These are phyloP conservation scores for Colistium nudipinnis DNA, from an alignment of 2,113 vertebrate species.

Conservation along the genomic window DNA sequence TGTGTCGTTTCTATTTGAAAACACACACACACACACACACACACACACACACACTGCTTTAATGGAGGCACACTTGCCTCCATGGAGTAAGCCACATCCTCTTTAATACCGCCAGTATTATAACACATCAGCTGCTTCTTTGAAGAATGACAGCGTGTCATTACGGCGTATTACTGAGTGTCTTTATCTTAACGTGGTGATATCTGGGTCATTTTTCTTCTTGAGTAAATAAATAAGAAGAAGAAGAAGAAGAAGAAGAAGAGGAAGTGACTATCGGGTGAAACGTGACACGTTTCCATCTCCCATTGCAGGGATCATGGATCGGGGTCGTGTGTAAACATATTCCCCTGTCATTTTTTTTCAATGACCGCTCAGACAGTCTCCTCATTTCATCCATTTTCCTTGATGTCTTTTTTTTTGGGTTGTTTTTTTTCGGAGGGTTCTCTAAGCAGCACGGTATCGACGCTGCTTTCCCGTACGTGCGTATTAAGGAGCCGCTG, in stretches of 20 bases:
- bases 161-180: constrained; percentile 12
- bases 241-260: too few relatives aligned
- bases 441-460: constrained; percentile 31
- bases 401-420: constrained; percentile 2
- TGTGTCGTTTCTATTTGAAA: constrained; percentile 29
- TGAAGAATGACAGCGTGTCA: constrained; percentile 1
- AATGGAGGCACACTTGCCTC: constrained; percentile 41
- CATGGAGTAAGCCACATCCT: neutral
- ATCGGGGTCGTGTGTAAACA: neutral
- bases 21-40: constrained; percentile 3
- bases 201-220: constrained; percentile 1
- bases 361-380: neutral
- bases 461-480: constrained; percentile 45
- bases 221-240: too few relatives aligned
- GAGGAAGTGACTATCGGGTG: too few relatives aligned
- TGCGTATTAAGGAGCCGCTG: constrained; percentile 33
- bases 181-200: constrained; percentile 2
- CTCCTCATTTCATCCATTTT: neutral
- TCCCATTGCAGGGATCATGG: neutral
- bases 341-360: neutral
- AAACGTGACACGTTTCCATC: too few relatives aligned
- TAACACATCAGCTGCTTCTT: constrained; percentile 4
- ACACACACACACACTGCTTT: constrained; percentile 38
- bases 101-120: constrained; percentile 3
- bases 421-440: constrained; percentile 3